Percentiles rank a stretch among this genome's conserved stretches.
Conservation (phyloP, 2,113 vertebrate genomes). For the Papio anubis region DNA sequence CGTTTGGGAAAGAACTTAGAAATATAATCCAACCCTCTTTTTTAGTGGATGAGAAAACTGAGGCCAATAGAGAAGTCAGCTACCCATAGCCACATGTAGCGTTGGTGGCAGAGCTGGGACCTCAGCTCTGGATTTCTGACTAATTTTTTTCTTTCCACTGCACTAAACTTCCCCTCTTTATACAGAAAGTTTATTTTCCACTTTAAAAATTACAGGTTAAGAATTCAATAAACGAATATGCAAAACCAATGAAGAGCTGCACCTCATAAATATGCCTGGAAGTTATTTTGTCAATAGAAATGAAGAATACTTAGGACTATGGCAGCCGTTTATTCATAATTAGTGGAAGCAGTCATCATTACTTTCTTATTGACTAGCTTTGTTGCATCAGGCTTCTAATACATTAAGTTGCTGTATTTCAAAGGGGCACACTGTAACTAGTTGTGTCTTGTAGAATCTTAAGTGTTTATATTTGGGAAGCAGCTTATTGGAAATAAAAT, state of each 20-base stretch:
- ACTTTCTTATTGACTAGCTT: not conserved
- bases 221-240: not conserved
- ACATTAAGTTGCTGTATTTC: not conserved
- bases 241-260: not conserved
- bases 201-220: not conserved
- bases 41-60: not conserved
- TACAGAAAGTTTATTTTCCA: not conserved
- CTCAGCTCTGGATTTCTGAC: not conserved
- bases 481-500: not conserved
- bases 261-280: not conserved
- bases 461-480: not conserved
- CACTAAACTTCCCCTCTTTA: not conserved
- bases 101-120: not conserved
- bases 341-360: not conserved
- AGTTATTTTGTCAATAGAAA: not conserved
- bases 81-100: accelerated
- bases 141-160: not conserved
- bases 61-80: not conserved
- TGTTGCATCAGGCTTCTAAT: not conserved
- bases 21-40: not conserved
- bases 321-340: not conserved
- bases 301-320: not conserved
- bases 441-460: not conserved
- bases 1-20: not conserved
- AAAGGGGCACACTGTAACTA: not conserved